A percentile compares a stretch with the other conserved stretches of the same genome.
phyloP scores from a whole-genome alignment of 2,888 invertebrate species.

The Sarcophaga carnaria region DNA sequence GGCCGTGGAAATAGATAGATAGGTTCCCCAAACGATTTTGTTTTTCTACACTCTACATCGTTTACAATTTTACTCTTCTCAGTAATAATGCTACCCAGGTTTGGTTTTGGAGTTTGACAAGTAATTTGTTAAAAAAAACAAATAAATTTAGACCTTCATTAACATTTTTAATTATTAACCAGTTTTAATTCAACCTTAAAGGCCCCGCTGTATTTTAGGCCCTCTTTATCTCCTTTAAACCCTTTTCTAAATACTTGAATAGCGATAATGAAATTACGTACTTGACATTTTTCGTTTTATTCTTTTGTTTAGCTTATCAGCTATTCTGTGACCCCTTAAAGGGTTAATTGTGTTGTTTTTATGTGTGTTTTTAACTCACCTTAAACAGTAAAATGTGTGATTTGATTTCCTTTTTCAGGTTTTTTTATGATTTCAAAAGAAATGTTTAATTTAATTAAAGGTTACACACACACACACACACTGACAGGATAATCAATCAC shows the following conservation, averaged over 20 bases:
- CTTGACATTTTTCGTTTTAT: not conserved
- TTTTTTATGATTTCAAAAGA: slow-evolving; percentile 6
- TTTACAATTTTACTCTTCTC: too few species aligned
- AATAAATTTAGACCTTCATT: slow-evolving; percentile 4
- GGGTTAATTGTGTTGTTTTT: slow-evolving; percentile 38
- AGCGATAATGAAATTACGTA: not conserved
- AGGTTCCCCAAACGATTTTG: too few species aligned
- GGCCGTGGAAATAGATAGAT: too few species aligned
- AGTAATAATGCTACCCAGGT: too few species aligned
- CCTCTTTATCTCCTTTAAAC: not conserved
- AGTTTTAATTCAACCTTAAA: slow-evolving; percentile 4
- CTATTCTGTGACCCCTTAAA: slow-evolving; percentile 26
- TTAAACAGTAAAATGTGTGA: not conserved
- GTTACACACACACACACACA: not conserved
- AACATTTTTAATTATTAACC: not conserved
- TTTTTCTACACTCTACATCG: too few species aligned
- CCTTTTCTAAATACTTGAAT: not conserved
- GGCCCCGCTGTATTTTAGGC: not conserved
- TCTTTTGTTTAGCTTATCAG: slow-evolving; percentile 26
- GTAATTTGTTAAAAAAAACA: too few species aligned
- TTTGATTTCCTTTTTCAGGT: slow-evolving; percentile 33
- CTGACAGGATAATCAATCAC: slow-evolving; percentile 39
- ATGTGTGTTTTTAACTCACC: slow-evolving; percentile 38
- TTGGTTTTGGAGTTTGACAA: too few species aligned
- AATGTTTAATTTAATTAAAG: slow-evolving; percentile 44